phyloP scores from a whole-genome alignment of 2,888 invertebrate genomes.

The Morpho helenor region DNA sequence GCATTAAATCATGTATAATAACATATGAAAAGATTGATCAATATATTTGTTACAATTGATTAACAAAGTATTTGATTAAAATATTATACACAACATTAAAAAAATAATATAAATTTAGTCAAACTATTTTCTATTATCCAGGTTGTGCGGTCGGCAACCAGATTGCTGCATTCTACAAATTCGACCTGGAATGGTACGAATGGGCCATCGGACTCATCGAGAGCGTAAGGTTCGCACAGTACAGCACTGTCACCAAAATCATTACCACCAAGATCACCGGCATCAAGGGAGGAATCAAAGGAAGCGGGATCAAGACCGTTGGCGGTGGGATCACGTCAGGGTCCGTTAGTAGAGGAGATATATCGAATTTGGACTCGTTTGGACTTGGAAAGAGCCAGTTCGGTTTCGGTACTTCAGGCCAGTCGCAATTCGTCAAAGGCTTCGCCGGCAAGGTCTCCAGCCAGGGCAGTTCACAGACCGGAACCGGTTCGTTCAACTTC shows the following conservation, averaged over 20 bases:
- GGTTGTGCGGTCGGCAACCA: constrained; percentile 78
- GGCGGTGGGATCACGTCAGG: constrained; percentile 25
- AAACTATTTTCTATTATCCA: constrained; percentile 32
- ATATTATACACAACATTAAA: no score
- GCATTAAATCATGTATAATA: no score
- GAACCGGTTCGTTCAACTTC: constrained; percentile 33
- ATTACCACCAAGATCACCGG: constrained; percentile 21
- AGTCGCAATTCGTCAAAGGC: constrained; percentile 4
- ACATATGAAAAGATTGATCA: no score
- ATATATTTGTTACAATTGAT: no score
- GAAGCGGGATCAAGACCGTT: constrained; percentile 25
- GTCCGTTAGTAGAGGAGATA: neutral
- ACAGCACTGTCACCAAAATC: constrained; percentile 38
- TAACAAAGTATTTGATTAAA: no score
- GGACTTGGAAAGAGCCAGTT: constrained; percentile 25
- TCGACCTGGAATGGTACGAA: constrained; percentile 80
- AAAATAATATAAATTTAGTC: no score
- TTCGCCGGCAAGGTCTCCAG: constrained; percentile 26
- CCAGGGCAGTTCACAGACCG: constrained; percentile 30
- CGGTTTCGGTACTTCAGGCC: constrained; percentile 5
- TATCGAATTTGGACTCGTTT: constrained; percentile 14
- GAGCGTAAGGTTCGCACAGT: constrained; percentile 57
- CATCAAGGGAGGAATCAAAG: constrained; percentile 22
- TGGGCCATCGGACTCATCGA: constrained; percentile 69
- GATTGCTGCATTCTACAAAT: constrained; percentile 79